A percentile compares a stretch with the other conserved stretches of the same genome.
These are phyloP conservation scores for Girardinus metallicus DNA, from an alignment of 2,797 vertebrate genomes.

Conservation along the genomic window DNA sequence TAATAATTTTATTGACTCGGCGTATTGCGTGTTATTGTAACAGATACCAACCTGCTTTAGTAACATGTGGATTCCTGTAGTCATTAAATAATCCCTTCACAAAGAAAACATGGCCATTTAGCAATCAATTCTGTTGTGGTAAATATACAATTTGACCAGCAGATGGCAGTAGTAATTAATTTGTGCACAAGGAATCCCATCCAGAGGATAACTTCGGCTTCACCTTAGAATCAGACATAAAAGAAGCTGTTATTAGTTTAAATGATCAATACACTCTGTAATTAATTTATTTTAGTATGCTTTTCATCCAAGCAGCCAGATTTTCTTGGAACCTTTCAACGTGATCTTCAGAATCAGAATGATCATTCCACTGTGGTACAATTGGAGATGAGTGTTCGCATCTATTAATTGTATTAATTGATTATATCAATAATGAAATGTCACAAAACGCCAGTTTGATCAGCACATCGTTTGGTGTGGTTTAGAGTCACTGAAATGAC, in stretches of 20 bases:
- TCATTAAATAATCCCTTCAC: background rate
- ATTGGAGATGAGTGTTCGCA: background rate
- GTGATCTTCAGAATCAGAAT: background rate
- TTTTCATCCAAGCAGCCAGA: background rate
- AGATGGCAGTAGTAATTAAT: slow-evolving; percentile 58
- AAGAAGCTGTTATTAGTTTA: slow-evolving; percentile 2
- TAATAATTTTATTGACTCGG: background rate
- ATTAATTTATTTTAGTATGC: background rate
- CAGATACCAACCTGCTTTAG: background rate
- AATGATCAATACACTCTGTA: background rate
- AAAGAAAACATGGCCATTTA: background rate
- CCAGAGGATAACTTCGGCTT: background rate
- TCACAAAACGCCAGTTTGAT: background rate
- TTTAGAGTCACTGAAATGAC: background rate
- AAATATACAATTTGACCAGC: slow-evolving; percentile 38
- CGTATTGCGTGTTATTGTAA: background rate
- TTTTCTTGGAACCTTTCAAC: background rate
- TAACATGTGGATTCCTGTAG: background rate
- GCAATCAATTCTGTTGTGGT: background rate
- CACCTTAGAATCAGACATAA: background rate
- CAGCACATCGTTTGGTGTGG: background rate
- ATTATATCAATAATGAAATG: background rate
- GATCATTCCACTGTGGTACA: background rate
- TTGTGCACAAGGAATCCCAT: background rate
- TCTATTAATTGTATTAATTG: background rate